These are phyloP conservation scores for Chondrilla cf. caribensis DNA, from an alignment of 37 sponge, comb jelly and placozoan species.

Conservation along the genomic window DNA sequence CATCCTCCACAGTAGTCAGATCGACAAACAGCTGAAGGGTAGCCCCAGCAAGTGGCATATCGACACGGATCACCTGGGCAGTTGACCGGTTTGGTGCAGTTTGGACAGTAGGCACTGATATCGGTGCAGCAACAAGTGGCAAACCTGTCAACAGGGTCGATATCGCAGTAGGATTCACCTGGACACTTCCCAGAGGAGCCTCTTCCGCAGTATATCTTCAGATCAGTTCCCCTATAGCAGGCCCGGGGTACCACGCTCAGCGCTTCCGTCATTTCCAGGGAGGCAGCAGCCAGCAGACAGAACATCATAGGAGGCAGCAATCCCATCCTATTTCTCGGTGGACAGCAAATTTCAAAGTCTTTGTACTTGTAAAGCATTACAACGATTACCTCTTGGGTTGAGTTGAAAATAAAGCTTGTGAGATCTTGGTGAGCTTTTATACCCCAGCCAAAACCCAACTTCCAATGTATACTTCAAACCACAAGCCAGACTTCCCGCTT, in stretches of 20 bases:
- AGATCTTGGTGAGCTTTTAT: too few species aligned
- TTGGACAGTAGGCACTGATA: not conserved
- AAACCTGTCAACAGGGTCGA: not conserved
- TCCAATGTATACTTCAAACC: too few species aligned
- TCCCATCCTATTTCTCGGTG: too few species aligned
- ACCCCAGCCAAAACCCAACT: too few species aligned
- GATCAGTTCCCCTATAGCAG: not conserved
- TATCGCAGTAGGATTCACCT: conserved; percentile 9
- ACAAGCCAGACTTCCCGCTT: too few species aligned
- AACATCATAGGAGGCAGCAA: too few species aligned
- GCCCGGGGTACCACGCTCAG: not conserved
- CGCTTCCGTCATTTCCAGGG: too few species aligned
- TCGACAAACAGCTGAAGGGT: not conserved
- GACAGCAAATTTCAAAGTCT: too few species aligned
- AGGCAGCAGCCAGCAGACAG: too few species aligned
- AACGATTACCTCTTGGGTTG: too few species aligned
- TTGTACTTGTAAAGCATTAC: too few species aligned
- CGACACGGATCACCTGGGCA: not conserved
- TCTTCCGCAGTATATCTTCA: not conserved
- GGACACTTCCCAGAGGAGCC: not conserved
- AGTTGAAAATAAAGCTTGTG: too few species aligned
- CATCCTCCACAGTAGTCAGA: conserved; percentile 22
- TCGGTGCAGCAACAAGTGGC: conserved; percentile 15
- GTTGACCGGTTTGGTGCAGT: not conserved
- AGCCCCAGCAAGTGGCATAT: not conserved